These are phyloP conservation scores for Porites cylindrica DNA, from an alignment of 92 coral and sea anemone genomes.

Conservation along the genomic window DNA sequence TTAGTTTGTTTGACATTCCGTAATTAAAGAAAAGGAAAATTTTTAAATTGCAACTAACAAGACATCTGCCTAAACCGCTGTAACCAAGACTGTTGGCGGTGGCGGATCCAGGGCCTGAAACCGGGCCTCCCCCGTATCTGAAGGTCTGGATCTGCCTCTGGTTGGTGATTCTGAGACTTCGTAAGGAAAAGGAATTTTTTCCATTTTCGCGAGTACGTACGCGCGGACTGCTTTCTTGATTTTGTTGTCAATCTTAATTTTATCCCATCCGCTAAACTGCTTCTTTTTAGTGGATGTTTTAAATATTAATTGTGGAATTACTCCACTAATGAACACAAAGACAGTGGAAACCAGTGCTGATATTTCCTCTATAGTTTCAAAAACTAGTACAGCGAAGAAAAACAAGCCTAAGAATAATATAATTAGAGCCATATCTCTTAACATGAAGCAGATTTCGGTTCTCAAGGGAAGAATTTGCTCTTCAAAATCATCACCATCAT, in stretches of 20 bases:
- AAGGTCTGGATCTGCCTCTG: too few relatives aligned
- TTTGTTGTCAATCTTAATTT: constrained; percentile 17
- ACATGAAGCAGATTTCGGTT: constrained; percentile 6
- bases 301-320: background rate
- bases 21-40: too few relatives aligned
- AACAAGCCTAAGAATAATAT: background rate
- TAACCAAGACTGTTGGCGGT: too few relatives aligned
- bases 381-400: background rate
- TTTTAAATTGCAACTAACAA: too few relatives aligned
- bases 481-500: background rate
- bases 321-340: constrained; percentile 18
- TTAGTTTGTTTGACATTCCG: too few relatives aligned
- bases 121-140: too few relatives aligned
- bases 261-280: constrained; percentile 4
- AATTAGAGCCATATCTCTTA: background rate
- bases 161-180: too few relatives aligned
- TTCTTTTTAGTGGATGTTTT: background rate
- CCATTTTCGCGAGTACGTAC: background rate
- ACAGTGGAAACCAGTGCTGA: constrained; percentile 4
- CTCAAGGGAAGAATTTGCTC: background rate
- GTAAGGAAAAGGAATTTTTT: too few relatives aligned
- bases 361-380: background rate
- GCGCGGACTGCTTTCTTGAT: constrained; percentile 9
- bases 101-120: too few relatives aligned
- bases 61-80: too few relatives aligned